These are phyloP conservation scores for Lithophane ornitopus DNA, from an alignment of 2,888 invertebrate genomes.

Conservation along the genomic window DNA sequence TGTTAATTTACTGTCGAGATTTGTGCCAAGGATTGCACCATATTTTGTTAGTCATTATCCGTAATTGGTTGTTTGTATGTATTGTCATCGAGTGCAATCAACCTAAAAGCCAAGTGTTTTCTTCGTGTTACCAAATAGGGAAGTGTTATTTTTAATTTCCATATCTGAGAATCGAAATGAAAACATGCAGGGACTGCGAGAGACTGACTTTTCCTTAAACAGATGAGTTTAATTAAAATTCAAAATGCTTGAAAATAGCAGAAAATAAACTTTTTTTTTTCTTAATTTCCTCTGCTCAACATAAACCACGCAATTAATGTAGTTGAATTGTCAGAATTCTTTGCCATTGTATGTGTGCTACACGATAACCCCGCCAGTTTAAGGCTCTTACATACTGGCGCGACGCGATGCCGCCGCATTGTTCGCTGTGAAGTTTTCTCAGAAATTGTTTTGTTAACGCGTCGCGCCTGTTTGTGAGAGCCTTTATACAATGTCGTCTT, in stretches of 20 bases:
- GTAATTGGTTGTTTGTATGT: conserved; percentile 37
- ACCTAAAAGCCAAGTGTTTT: conserved; percentile 11
- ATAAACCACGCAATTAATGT: not conserved
- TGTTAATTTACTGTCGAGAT: conserved; percentile 31
- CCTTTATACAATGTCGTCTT: not conserved
- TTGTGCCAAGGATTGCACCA: conserved; percentile 58
- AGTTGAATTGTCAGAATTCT: not conserved
- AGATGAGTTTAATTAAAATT: not conserved
- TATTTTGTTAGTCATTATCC: conserved; percentile 27
- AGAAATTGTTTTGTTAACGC: too few species aligned
- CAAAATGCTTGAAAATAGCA: not conserved
- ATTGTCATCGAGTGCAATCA: conserved; percentile 34
- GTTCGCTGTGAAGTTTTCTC: too few species aligned
- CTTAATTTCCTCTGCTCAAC: not conserved
- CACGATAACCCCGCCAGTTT: not conserved
- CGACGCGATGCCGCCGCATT: too few species aligned
- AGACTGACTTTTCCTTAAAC: not conserved
- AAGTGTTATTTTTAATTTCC: not conserved
- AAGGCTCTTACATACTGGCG: too few species aligned
- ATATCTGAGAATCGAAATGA: conserved; percentile 1
- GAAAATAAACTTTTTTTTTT: not conserved
- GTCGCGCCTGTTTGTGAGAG: too few species aligned
- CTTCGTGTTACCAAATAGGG: conserved; percentile 9
- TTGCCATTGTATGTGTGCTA: not conserved
- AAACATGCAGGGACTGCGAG: not conserved